Evolutionary conservation across 1,140 invertebrate species (phyloP).

Genomic region (Maniola jurtina): DNA sequence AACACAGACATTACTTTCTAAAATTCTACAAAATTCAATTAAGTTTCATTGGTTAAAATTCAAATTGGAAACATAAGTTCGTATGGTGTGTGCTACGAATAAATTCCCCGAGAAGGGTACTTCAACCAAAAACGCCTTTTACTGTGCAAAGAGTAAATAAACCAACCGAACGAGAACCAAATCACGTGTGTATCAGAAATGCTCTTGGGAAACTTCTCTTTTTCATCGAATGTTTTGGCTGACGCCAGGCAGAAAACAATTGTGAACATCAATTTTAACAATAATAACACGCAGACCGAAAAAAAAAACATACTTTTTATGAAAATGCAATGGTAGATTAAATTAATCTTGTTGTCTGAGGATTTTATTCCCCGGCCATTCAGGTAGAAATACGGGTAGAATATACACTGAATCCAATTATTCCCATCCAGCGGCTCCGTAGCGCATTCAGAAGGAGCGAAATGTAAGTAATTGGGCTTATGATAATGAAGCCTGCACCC

Average conservation of each 20-base stretch:
- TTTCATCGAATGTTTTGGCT: background rate
- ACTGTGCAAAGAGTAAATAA: too few relatives aligned
- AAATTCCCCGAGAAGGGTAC: too few relatives aligned
- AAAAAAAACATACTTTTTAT: background rate
- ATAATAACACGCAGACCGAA: background rate
- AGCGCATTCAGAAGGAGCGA: slow-evolving; percentile 22
- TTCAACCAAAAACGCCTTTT: too few relatives aligned
- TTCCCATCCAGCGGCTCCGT: slow-evolving; percentile 20
- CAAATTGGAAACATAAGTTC: too few relatives aligned
- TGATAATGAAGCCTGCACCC: slow-evolving; percentile 32
- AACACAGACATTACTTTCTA: too few relatives aligned
- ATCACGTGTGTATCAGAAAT: too few relatives aligned
- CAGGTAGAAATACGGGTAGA: slow-evolving; percentile 28
- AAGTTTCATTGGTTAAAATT: too few relatives aligned
- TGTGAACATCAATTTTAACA: background rate
- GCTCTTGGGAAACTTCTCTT: too few relatives aligned
- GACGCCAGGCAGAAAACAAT: too few relatives aligned
- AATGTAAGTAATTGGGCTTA: slow-evolving; percentile 32
- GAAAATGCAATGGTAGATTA: slow-evolving; percentile 7
- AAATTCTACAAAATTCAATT: too few relatives aligned
- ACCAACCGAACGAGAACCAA: too few relatives aligned
- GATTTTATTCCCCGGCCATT: slow-evolving; percentile 21
- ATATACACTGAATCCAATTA: slow-evolving; percentile 33
- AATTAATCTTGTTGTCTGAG: slow-evolving; percentile 16
- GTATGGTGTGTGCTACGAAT: too few relatives aligned